Evolutionary conservation across 2,797 vertebrate species (phyloP).

Genomic region (Merluccius polli): DNA sequence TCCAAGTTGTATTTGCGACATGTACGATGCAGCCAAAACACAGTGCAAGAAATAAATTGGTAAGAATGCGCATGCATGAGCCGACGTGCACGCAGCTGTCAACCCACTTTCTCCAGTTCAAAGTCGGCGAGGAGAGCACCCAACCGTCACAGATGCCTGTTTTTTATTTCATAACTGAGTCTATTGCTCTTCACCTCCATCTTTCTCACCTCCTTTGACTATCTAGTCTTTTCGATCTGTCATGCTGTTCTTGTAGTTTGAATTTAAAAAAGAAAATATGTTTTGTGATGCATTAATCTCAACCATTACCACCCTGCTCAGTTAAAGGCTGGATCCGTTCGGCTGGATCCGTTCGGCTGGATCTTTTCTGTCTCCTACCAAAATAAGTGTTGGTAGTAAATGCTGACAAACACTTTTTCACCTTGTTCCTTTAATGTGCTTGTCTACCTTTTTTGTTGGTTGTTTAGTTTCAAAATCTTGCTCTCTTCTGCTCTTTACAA

Average conservation of each 20-base stretch:
- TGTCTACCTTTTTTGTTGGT: too few relatives aligned
- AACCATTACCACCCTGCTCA: too few relatives aligned
- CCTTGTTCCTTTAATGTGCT: too few relatives aligned
- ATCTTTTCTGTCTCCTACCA: too few relatives aligned
- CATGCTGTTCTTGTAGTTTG: neutral
- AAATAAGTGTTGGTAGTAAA: too few relatives aligned
- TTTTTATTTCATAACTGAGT: slow-evolving; percentile 54
- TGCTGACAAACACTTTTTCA: too few relatives aligned
- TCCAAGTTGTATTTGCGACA: neutral
- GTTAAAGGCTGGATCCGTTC: too few relatives aligned
- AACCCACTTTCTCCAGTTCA: slow-evolving; percentile 47
- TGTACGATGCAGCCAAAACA: slow-evolving; percentile 6
- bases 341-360: too few relatives aligned
- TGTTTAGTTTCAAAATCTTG: too few relatives aligned
- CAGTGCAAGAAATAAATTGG: neutral
- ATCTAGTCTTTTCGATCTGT: slow-evolving; percentile 11
- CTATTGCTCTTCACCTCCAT: slow-evolving; percentile 17
- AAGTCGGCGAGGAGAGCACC: slow-evolving; percentile 53
- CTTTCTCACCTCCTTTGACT: slow-evolving; percentile 41
- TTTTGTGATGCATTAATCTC: neutral
- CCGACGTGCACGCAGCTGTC: slow-evolving; percentile 16
- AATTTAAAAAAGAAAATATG: too few relatives aligned
- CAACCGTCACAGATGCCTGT: slow-evolving; percentile 51
- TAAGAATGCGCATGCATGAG: neutral
- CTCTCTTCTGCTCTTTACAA: too few relatives aligned